phyloP scores from a whole-genome alignment of 2,797 vertebrate species.

The Percopsis omiscomaycus region DNA sequence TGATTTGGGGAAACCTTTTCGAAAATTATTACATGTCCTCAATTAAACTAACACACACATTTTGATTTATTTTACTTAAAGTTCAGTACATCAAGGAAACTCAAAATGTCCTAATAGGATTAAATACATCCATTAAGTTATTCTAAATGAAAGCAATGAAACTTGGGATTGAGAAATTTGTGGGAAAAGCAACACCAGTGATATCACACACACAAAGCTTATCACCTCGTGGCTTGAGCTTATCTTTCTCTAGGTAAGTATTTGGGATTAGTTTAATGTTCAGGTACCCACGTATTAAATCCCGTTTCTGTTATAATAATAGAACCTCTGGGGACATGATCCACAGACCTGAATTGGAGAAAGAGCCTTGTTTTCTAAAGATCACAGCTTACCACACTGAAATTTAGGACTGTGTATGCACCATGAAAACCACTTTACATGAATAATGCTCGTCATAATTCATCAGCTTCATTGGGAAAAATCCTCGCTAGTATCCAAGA shows the following conservation, averaged over 20 bases:
- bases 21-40: too few species aligned
- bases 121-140: background rate
- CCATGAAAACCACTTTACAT: conserved; percentile 37
- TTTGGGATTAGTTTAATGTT: conserved; percentile 17
- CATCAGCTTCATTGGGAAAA: conserved; percentile 37
- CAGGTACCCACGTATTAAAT: conserved; percentile 20
- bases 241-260: background rate
- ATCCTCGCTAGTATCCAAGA: conserved; percentile 24
- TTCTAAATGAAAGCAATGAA: background rate
- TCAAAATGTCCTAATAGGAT: too few species aligned
- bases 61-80: background rate
- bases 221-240: background rate
- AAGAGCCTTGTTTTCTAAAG: conserved; percentile 23
- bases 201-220: too few species aligned
- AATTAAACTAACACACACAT: background rate
- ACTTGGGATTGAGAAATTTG: background rate
- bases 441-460: conserved; percentile 50
- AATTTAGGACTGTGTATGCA: conserved; percentile 37
- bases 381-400: conserved; percentile 14
- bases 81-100: background rate
- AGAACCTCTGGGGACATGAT: conserved; percentile 22
- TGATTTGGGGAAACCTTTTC: too few species aligned
- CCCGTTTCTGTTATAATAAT: conserved; percentile 20
- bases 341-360: conserved; percentile 4
- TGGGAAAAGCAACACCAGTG: background rate